These are phyloP conservation scores for Buphagus erythrorhynchus DNA, from an alignment of 2,797 vertebrate species.

Conservation along the genomic window DNA sequence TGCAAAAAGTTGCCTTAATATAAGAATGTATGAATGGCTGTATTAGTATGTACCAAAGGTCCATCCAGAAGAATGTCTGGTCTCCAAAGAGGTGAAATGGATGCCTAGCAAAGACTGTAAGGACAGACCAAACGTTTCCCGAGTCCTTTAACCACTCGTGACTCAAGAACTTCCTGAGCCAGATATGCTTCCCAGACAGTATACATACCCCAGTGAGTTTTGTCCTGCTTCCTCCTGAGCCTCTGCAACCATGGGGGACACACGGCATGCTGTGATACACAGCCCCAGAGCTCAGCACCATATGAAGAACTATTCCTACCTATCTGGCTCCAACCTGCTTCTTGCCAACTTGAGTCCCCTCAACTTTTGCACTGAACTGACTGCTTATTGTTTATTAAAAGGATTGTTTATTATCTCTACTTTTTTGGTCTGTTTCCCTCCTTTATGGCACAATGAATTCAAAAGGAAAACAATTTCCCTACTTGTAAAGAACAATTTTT, in stretches of 20 bases:
- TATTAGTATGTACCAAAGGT: background rate
- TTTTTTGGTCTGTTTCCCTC: background rate
- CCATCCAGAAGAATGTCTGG: background rate
- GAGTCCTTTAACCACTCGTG: background rate
- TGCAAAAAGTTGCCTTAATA: background rate
- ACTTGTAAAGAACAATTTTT: too few relatives aligned
- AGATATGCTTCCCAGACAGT: accelerated
- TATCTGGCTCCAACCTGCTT: background rate
- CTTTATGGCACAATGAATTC: background rate
- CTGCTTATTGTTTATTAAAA: background rate
- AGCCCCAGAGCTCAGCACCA: background rate
- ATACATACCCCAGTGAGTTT: background rate
- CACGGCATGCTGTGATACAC: accelerated
- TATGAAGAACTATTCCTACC: background rate
- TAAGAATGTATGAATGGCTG: background rate
- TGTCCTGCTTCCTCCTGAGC: background rate
- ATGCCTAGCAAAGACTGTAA: background rate
- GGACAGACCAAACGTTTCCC: background rate
- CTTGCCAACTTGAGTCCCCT: background rate
- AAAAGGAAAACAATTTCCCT: background rate
- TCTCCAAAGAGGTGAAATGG: background rate
- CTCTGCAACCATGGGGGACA: accelerated
- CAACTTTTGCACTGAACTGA: background rate
- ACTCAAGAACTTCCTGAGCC: background rate
- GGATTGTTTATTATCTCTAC: background rate